Evolutionary conservation across 1,140 invertebrate species (phyloP).

Genomic region (Panulirus ornatus): DNA sequence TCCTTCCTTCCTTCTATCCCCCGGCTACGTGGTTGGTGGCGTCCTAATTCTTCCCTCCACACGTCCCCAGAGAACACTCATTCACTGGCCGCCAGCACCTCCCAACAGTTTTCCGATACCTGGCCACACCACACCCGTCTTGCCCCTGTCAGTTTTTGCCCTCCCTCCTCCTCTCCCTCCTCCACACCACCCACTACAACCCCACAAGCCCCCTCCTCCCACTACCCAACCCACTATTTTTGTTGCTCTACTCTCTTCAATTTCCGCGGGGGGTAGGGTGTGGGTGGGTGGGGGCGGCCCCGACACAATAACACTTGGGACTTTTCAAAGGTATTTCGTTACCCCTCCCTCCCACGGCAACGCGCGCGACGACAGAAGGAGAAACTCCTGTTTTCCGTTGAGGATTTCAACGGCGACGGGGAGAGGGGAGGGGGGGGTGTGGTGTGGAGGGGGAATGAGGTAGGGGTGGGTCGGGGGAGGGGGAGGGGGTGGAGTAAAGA

Average conservation of each 20-base stretch:
- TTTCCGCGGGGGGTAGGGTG: too few species aligned
- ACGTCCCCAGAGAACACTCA: constrained; percentile 55
- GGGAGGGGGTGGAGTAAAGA: not conserved
- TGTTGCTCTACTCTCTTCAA: not conserved
- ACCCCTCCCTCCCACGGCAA: too few species aligned
- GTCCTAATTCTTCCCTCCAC: constrained; percentile 63
- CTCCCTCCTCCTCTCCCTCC: not conserved
- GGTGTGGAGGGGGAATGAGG: too few species aligned
- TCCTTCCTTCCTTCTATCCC: not conserved
- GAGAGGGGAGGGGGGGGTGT: not conserved
- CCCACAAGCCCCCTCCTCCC: not conserved
- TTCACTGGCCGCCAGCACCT: constrained; percentile 55
- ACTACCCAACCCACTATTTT: not conserved
- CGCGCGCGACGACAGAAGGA: not conserved
- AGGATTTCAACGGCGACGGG: too few species aligned
- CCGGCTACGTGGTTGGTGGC: constrained; percentile 56
- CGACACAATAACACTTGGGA: not conserved
- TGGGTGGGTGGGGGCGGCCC: too few species aligned
- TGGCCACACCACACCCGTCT: not conserved
- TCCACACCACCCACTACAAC: not conserved
- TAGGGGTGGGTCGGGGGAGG: not conserved
- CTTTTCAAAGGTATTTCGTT: not conserved
- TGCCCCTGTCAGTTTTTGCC: not conserved
- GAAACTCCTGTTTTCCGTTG: too few species aligned
- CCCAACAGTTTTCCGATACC: constrained; percentile 69